Evolutionary conservation across 1,140 invertebrate genomes (phyloP), one percentile per base, ranked within the genome.

Genomic region (Whitmania pigra): DNA sequence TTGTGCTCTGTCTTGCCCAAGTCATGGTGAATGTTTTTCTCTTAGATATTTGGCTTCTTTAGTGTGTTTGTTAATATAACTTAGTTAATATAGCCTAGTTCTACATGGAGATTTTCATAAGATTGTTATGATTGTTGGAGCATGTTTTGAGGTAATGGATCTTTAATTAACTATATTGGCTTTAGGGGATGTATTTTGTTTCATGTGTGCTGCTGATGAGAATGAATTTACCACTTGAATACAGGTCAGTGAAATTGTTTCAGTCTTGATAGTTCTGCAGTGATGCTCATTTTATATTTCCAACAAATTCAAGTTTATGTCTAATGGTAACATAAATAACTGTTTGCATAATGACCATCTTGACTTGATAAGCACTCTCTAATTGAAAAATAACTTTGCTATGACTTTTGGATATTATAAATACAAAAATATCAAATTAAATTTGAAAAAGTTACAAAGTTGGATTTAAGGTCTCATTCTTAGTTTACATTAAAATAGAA

Each of bases 211-310:
- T 99, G 20, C 82, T 99, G 43, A 95, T 99, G 88, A 84, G 97
- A 67, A 99, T 99, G 96, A 99, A 99, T 82, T 97, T 99, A 93
- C 97, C 97, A 11, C 87, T 89, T 0, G 93, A 99, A 82, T 99
- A 99, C 81, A 86, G 86, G 84, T 63, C 29, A 31, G 22, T 63
- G 22, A n/a, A 63, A 25, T 49, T 36, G 6, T 36, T 36, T 36
- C 31, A 36, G 31, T 36, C 31, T 36, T 17, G 43, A 49, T 7
- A 7, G 43, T 49, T 49, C 2, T 49, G 43, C 15, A 49, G 5
- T 5, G 15, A 49, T 49, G 43, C 43, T 15, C 9, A 15, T 5
- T 49, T 15, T 15, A 49, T 49, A 1, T 17, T 49, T 49, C 43
- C 13, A 11, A 1, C 43, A 1, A 49, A 15, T 49, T 49, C 43